phyloP scores from a whole-genome alignment of 2,888 invertebrate species.

The Drosophila subsilvestris region DNA sequence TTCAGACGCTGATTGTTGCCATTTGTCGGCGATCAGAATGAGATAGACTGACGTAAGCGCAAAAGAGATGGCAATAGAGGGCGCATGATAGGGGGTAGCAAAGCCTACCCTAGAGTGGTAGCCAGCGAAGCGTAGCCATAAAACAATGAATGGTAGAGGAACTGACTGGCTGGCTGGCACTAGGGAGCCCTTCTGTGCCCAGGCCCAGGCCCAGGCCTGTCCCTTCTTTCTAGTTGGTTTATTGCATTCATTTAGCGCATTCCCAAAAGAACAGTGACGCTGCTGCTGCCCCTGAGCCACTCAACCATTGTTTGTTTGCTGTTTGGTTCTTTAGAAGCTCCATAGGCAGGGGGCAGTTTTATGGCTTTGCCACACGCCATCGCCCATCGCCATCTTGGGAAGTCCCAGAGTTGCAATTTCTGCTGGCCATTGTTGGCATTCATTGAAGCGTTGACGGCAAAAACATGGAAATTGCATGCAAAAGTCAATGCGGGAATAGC shows the following conservation, averaged over 20 bases:
- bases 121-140: slow-evolving; percentile 54
- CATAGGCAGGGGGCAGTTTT: slow-evolving; percentile 50
- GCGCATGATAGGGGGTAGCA: background rate
- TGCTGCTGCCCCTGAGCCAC: background rate
- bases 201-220: slow-evolving; percentile 7
- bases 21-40: slow-evolving; percentile 61
- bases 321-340: background rate
- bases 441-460: slow-evolving; percentile 35
- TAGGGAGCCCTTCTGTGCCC: too few relatives aligned
- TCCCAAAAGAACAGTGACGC: slow-evolving; percentile 34
- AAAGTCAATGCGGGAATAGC: slow-evolving; percentile 27
- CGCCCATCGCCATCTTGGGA: slow-evolving; percentile 47
- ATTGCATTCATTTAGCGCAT: slow-evolving; percentile 70
- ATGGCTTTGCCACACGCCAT: slow-evolving; percentile 59
- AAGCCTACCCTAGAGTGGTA: slow-evolving; percentile 26
- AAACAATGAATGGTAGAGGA: slow-evolving; percentile 36
- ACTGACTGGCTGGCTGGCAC: background rate
- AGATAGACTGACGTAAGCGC: slow-evolving; percentile 3
- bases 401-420: slow-evolving; percentile 29
- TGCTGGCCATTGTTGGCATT: slow-evolving; percentile 39
- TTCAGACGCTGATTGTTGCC: slow-evolving; percentile 65
- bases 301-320: slow-evolving; percentile 22
- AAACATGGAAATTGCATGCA: slow-evolving; percentile 46
- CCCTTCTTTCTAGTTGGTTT: slow-evolving; percentile 49
- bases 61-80: background rate